Evolutionary conservation across 2,888 invertebrate species (phyloP).

Genomic region (Mongoloraphidia duomilia): DNA sequence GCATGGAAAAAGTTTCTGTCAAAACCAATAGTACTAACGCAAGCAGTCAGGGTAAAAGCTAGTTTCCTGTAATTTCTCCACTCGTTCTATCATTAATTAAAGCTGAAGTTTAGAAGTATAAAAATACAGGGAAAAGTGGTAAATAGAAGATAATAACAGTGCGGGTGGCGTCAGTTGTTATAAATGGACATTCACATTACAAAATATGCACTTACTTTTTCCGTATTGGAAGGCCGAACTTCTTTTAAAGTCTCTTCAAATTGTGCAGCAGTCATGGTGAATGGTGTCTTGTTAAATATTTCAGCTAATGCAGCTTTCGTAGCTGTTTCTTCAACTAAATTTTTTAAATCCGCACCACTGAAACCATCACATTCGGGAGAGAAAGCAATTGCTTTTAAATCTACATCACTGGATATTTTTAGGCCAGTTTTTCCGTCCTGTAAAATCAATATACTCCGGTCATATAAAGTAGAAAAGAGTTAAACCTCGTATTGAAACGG

Average conservation of each 20-base stretch:
- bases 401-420: slow-evolving; percentile 57
- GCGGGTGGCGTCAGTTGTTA: too few species aligned
- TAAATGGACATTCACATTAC: background rate
- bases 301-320: slow-evolving; percentile 65
- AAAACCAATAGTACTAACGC: too few species aligned
- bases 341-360: slow-evolving; percentile 88
- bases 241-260: slow-evolving; percentile 62
- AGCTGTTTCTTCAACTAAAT: slow-evolving; percentile 77
- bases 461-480: too few species aligned
- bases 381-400: slow-evolving; percentile 53
- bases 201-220: slow-evolving; percentile 35
- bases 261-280: slow-evolving; percentile 35
- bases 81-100: too few species aligned
- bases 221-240: slow-evolving; percentile 76
- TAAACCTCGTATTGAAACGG: too few species aligned
- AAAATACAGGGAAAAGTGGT: too few species aligned
- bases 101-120: too few species aligned
- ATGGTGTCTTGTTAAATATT: slow-evolving; percentile 27
- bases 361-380: slow-evolving; percentile 58
- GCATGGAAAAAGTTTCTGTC: too few species aligned
- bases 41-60: too few species aligned
- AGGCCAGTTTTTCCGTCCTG: slow-evolving; percentile 66
- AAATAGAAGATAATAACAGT: too few species aligned
- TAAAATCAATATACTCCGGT: slow-evolving; percentile 19
- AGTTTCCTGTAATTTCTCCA: too few species aligned